Conservation (phyloP, 2,113 vertebrate genomes). For the Euleptes europaea region DNA sequence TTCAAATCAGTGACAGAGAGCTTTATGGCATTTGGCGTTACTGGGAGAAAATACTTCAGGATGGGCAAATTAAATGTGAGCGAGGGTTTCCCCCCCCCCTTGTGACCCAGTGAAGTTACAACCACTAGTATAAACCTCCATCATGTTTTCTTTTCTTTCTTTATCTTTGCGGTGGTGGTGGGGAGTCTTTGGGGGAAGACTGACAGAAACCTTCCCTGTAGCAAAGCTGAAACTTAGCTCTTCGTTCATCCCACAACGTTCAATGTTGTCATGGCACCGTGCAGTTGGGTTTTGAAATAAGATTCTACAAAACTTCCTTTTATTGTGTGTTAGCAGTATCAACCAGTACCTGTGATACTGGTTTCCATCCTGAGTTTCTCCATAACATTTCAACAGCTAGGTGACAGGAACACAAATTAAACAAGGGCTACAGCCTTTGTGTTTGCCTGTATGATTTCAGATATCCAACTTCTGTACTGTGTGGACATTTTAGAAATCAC, state of each 20-base stretch:
- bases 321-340: not conserved
- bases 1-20: conserved; percentile 85
- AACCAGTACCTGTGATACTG: not conserved
- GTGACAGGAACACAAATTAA: not conserved
- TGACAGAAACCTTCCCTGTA: not conserved
- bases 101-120: conserved; percentile 57
- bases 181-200: conserved; percentile 45
- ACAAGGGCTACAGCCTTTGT: not conserved
- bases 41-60: conserved; percentile 77
- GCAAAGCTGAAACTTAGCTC: not conserved
- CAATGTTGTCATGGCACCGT: not conserved
- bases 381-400: not conserved
- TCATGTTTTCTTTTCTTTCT: conserved; percentile 46
- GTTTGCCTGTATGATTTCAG: not conserved
- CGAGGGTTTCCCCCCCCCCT: conserved; percentile 38
- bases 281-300: not conserved
- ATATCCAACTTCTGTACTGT: not conserved
- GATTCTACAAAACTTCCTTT: not conserved
- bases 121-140: conserved; percentile 63
- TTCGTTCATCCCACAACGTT: not conserved
- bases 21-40: conserved; percentile 79
- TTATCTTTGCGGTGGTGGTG: conserved; percentile 42
- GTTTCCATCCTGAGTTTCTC: not conserved
- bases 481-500: not conserved
- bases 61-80: conserved; percentile 80